Conservation (phyloP, 1,140 invertebrate genomes). For the Drosophila ogumai region DNA sequence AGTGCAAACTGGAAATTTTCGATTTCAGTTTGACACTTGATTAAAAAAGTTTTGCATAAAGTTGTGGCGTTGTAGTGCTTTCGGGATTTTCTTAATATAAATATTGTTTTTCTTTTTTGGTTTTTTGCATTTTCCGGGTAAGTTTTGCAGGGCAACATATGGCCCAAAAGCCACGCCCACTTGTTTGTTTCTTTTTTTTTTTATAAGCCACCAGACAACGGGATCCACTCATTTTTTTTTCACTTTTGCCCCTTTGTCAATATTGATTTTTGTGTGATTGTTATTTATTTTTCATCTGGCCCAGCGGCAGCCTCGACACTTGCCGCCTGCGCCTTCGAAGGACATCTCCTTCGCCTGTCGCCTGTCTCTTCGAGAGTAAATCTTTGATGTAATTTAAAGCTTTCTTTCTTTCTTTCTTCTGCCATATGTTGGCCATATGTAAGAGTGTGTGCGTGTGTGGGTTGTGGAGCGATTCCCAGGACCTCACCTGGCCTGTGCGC, state of each 20-base stretch:
- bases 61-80: slow-evolving; percentile 25
- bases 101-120: slow-evolving; percentile 7
- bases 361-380: slow-evolving; percentile 18
- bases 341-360: slow-evolving; percentile 30
- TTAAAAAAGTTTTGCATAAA: slow-evolving; percentile 68
- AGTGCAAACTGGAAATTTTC: slow-evolving; percentile 42
- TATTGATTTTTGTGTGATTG: slow-evolving; percentile 79
- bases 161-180: slow-evolving; percentile 38
- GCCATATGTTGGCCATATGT: slow-evolving; percentile 54
- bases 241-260: slow-evolving; percentile 53
- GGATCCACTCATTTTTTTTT: slow-evolving; percentile 8
- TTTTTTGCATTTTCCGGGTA: slow-evolving; percentile 30
- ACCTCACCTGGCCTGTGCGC: slow-evolving; percentile 6
- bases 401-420: slow-evolving; percentile 16
- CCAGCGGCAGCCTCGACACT: slow-evolving; percentile 35
- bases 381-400: slow-evolving; percentile 68
- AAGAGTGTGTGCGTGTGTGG: slow-evolving; percentile 9
- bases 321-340: slow-evolving; percentile 19
- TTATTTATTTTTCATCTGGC: slow-evolving; percentile 79
- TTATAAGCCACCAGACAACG: slow-evolving; percentile 21
- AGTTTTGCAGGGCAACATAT: slow-evolving; percentile 48
- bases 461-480: slow-evolving; percentile 10
- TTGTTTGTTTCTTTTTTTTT: slow-evolving; percentile 10
- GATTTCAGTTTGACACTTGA: slow-evolving; percentile 61
- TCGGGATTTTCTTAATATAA: slow-evolving; percentile 16